Conservation (phyloP, 2,888 invertebrate species). For the Hypena proboscidalis region DNA sequence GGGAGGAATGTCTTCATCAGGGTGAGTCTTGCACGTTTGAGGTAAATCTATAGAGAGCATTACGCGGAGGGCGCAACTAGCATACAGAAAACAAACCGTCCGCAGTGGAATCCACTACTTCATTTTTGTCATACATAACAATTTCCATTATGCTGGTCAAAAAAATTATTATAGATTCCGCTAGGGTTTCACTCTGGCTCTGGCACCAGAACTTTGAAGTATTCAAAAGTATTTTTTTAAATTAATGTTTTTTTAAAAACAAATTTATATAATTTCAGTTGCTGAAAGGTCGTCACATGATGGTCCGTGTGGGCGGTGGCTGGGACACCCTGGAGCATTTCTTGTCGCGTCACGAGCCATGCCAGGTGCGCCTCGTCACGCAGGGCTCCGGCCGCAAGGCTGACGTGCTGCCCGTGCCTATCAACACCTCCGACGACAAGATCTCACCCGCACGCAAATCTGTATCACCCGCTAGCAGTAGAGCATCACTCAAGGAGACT, state of each 20-base stretch:
- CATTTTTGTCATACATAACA: too few relatives aligned
- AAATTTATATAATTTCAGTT: conserved; percentile 85
- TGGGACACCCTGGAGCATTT: conserved; percentile 98
- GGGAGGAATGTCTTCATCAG: conserved; percentile 95
- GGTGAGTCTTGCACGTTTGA: conserved; percentile 87
- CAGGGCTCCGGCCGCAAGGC: conserved; percentile 68
- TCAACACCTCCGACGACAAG: conserved; percentile 27
- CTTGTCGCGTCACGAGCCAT: conserved; percentile 94
- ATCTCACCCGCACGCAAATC: conserved; percentile 22
- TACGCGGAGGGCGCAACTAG: too few relatives aligned
- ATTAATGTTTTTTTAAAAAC: too few relatives aligned
- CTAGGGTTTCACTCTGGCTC: too few relatives aligned
- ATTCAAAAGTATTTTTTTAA: too few relatives aligned
- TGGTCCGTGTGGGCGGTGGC: conserved; percentile 97
- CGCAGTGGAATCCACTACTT: too few relatives aligned
- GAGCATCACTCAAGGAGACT: conserved; percentile 51
- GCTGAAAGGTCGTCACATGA: conserved; percentile 96
- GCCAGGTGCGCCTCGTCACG: conserved; percentile 88
- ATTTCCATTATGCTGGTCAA: too few relatives aligned
- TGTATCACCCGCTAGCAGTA: conserved; percentile 56
- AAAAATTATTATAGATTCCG: too few relatives aligned
- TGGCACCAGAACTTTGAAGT: too few relatives aligned
- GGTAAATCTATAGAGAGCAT: too few relatives aligned
- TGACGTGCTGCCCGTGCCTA: conserved; percentile 63
- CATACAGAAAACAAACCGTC: too few relatives aligned